Evolutionary conservation across 2,113 vertebrate species (phyloP).

Genomic region (Vulpes lagopus): DNA sequence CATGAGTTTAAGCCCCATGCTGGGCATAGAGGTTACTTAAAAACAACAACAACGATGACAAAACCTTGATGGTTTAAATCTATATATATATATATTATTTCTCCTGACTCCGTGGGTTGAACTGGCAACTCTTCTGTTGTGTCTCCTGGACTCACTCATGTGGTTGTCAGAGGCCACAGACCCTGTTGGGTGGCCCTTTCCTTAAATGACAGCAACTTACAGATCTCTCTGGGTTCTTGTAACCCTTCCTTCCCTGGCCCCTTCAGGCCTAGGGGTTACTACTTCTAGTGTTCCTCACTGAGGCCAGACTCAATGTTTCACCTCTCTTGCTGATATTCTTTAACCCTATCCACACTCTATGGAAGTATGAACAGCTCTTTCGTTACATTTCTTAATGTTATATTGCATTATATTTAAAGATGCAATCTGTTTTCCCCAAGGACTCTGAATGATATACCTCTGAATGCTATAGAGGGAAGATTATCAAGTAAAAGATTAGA

Average conservation of each 20-base stretch:
- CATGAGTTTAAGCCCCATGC: neutral
- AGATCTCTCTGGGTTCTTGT: neutral
- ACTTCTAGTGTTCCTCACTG: neutral
- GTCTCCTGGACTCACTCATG: neutral
- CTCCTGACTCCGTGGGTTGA: neutral
- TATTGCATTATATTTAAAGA: too few relatives aligned
- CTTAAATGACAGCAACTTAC: neutral
- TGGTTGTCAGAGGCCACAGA: neutral
- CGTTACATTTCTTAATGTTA: neutral
- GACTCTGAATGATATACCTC: neutral
- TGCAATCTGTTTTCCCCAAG: slow-evolving; percentile 9
- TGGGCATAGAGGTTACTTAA: neutral
- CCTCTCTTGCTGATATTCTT: neutral
- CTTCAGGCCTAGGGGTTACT: neutral
- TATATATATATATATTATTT: neutral
- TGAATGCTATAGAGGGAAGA: neutral
- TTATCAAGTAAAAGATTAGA: slow-evolving; percentile 1
- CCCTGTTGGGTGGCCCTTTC: neutral
- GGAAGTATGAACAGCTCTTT: neutral
- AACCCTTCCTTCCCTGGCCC: neutral
- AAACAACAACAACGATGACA: neutral
- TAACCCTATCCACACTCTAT: neutral
- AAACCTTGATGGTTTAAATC: slow-evolving; percentile 17
- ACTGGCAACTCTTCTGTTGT: neutral
- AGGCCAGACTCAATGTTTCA: neutral